Conservation (phyloP, 2,888 invertebrate species). For the Machimus rusticus region DNA sequence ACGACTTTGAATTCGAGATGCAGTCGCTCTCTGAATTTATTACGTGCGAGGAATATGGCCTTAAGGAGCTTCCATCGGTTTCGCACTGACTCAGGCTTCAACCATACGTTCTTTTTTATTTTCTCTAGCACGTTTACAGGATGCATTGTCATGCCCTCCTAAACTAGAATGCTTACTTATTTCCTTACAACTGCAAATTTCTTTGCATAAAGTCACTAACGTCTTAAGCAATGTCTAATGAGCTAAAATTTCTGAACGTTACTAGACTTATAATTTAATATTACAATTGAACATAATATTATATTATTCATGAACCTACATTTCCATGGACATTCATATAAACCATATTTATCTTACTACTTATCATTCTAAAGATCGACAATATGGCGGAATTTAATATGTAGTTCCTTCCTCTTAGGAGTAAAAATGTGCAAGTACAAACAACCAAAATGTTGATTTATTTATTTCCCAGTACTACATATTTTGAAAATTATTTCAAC, state of each 20-base stretch:
- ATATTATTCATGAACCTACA: no score
- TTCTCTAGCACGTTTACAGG: not conserved
- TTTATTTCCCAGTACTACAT: no score
- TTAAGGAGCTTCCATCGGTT: not conserved
- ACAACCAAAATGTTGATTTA: no score
- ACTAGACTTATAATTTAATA: not conserved
- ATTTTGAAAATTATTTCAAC: no score
- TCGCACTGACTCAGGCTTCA: not conserved
- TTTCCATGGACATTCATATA: no score
- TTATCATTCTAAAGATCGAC: no score
- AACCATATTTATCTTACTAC: no score
- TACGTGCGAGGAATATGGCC: conserved; percentile 4
- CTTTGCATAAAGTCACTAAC: not conserved
- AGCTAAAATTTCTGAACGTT: not conserved
- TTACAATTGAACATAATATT: no score
- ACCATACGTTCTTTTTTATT: not conserved
- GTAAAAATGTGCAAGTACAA: no score
- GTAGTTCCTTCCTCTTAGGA: no score
- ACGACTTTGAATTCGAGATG: conserved; percentile 38
- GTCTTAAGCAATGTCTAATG: not conserved
- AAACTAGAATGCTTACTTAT: not conserved
- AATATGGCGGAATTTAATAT: no score
- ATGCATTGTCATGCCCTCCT: not conserved
- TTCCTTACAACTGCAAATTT: not conserved
- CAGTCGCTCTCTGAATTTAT: conserved; percentile 33